Percentiles rank a stretch among this genome's conserved stretches.
Conservation (phyloP, 2,888 invertebrate species). For the Drosophila picticornis region DNA sequence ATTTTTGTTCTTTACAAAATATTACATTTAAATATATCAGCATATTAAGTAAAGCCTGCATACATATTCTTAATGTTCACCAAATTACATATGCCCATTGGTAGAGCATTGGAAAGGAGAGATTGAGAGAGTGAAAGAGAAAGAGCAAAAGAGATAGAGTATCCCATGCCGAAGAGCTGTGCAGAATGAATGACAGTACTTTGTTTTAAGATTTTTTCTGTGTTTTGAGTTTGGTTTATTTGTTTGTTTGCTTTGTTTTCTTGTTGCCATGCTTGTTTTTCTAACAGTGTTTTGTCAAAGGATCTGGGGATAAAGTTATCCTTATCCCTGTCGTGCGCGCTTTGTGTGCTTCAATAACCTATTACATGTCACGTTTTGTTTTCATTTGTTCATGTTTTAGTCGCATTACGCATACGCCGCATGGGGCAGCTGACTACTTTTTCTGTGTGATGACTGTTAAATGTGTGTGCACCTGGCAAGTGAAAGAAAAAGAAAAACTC, state of each 20-base stretch:
- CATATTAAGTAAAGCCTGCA: not conserved
- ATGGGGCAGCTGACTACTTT: constrained; percentile 6
- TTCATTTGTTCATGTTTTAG: constrained; percentile 42
- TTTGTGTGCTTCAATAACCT: constrained; percentile 68
- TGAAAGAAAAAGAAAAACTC: constrained; percentile 21
- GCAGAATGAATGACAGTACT: constrained; percentile 79
- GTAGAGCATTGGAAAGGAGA: constrained; percentile 20
- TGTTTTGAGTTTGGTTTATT: constrained; percentile 43
- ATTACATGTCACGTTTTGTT: constrained; percentile 68
- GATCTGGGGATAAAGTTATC: constrained; percentile 75
- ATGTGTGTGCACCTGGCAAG: constrained; percentile 41
- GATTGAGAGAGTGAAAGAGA: constrained; percentile 1
- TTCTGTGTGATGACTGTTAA: constrained; percentile 36
- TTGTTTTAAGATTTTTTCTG: constrained; percentile 73
- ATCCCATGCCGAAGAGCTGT: constrained; percentile 56
- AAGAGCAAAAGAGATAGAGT: not conserved
- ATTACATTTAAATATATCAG: not conserved
- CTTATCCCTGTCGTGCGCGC: constrained; percentile 53
- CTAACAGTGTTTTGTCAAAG: constrained; percentile 54
- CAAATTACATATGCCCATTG: not conserved
- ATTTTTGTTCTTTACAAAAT: not conserved
- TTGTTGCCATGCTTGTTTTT: constrained; percentile 29
- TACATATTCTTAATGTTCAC: not conserved
- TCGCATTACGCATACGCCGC: constrained; percentile 61
- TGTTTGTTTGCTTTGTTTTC: constrained; percentile 22